Evolutionary conservation across 64 coral and sea anemone species (phyloP), one percentile per base, ranked within the genome.

Genomic region (Catalaphyllia jardinei): DNA sequence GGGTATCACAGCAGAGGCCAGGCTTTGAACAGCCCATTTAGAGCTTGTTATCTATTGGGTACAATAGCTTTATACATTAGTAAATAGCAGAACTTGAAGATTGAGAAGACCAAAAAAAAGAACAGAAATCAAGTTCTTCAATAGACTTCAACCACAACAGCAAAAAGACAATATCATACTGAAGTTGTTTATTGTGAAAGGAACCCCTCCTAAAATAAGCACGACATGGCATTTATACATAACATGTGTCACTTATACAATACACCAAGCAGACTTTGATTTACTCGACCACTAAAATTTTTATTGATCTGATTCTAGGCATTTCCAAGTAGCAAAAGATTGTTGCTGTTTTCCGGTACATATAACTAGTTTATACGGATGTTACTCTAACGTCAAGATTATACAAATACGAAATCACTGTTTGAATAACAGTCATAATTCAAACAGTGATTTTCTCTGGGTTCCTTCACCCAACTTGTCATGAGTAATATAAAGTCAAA

Each of bases 131-230:
- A 8, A 10, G 6, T 1, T 25, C 0, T 65, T 22, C 62, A 7
- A 9, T 25, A 57, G 15, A 57, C 0, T 7, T 69, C 65, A 4
- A 69, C 25, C 62, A 65, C 18, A 65, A 27, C 5, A 69, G 10
- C 65, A 24, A 69, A 24, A 69, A 69, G 25, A 10, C 65, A 69
- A 69, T 69, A 8, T 69, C 73, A 75, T 50, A 77, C 9, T 2
- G 20, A 10, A 71, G 81, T 85, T 67, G 33, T 85, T 85, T 85
- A 85, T 85, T 85, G 81, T 85, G 81, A 85, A 85, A 50, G 81
- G 62, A 71, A 69, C 62, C 81, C 35, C 35, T 27, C 3, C 60
- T 51, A 50, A 67, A 81, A 57, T 62, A 33, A 33, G 62, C 79
- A 61, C 62, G 15, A 77, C 25, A 35, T 61, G 39, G 22, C 30